A percentile compares a stretch with the other conserved stretches of the same genome.
Conservation (phyloP, 2,797 vertebrate genomes). For the Eurystomus glaucurus region DNA sequence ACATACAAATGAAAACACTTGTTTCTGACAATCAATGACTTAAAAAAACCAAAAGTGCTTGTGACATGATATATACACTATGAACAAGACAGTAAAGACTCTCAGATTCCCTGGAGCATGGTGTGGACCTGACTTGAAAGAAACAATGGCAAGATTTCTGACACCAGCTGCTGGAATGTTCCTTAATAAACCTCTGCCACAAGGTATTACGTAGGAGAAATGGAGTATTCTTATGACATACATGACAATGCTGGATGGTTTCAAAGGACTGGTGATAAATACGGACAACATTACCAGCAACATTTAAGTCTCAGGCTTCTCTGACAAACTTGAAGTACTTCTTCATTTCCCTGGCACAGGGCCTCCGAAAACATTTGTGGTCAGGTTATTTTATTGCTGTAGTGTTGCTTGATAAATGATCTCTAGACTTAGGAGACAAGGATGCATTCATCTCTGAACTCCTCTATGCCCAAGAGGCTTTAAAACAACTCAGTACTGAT, state of each 20-base stretch:
- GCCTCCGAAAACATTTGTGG: conserved; percentile 27
- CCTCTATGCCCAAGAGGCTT: neutral
- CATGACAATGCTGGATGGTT: neutral
- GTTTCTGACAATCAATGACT: neutral
- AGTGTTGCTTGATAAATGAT: conserved; percentile 25
- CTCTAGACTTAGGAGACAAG: neutral
- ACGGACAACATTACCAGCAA: neutral
- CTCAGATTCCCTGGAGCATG: neutral
- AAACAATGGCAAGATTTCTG: neutral
- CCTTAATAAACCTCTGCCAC: neutral
- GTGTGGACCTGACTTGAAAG: neutral
- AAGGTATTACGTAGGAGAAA: neutral
- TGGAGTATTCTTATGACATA: neutral
- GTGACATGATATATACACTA: neutral
- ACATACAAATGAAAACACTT: neutral
- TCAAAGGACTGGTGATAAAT: neutral
- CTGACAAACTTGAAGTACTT: neutral
- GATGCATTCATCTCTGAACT: conserved; percentile 25
- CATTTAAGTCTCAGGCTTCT: neutral
- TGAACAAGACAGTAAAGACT: neutral
- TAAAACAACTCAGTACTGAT: conserved; percentile 17
- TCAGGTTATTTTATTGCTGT: conserved; percentile 38
- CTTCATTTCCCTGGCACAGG: neutral
- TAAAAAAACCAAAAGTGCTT: neutral
- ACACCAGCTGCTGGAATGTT: neutral